Percentiles rank a stretch among this genome's conserved stretches.
Evolutionary conservation across 2,113 vertebrate genomes (phyloP).

Genomic region (Oreochromis niloticus): DNA sequence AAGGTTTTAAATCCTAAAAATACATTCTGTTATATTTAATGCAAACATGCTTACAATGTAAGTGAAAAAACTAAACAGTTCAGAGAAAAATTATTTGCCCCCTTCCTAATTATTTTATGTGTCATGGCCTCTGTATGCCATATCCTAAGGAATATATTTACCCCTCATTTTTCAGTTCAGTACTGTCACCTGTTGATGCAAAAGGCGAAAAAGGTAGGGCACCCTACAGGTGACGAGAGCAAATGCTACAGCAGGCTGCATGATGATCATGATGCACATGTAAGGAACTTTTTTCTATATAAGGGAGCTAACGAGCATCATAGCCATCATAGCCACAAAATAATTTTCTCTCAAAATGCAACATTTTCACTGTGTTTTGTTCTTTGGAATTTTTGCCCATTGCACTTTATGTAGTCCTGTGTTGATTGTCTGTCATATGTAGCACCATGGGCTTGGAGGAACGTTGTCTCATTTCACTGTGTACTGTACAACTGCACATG

Average conservation of each 20-base stretch:
- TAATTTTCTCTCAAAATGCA: no score
- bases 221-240: neutral
- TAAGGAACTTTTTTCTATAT: neutral
- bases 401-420: neutral
- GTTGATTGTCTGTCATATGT: neutral
- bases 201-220: neutral
- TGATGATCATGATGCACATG: neutral
- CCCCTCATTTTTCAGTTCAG: neutral
- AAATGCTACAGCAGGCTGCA: neutral
- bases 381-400: neutral
- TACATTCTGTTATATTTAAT: rapidly evolving
- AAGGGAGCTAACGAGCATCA: neutral
- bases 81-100: neutral
- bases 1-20: neutral
- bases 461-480: rapidly evolving
- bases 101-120: neutral
- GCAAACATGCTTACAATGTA: neutral
- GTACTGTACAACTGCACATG: neutral
- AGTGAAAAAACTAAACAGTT: neutral
- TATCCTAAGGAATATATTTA: no score
- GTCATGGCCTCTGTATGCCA: no score
- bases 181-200: neutral
- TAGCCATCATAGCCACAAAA: no score
- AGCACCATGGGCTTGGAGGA: neutral
- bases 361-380: neutral